phyloP scores from a whole-genome alignment of 2,888 invertebrate genomes.

The Danaus chrysippus region DNA sequence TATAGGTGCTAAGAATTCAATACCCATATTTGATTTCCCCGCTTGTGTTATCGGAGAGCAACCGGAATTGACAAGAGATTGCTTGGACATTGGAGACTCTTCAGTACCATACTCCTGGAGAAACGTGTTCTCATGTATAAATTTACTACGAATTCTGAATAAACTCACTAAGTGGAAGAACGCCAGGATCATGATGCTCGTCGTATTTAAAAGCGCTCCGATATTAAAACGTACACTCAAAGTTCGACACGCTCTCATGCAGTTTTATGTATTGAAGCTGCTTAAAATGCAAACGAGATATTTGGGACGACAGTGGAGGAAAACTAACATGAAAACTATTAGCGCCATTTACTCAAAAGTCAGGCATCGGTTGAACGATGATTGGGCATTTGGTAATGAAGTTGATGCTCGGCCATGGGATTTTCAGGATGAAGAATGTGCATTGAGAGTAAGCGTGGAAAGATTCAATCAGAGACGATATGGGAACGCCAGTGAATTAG shows the following conservation, averaged over 20 bases:
- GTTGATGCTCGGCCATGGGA: slow-evolving; percentile 99
- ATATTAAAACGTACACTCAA: slow-evolving; percentile 97
- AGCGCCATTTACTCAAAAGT: slow-evolving; percentile 99
- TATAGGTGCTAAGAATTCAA: slow-evolving; percentile 95
- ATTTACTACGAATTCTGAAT: slow-evolving; percentile 96
- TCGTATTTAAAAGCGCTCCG: slow-evolving; percentile 99
- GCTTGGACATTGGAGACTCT: slow-evolving; percentile 90
- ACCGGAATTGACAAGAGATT: slow-evolving; percentile 94
- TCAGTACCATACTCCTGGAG: slow-evolving; percentile 95
- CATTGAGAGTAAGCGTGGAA: slow-evolving; percentile 95
- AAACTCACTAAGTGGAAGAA: slow-evolving; percentile 99
- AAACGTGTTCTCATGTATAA: slow-evolving; percentile 98
- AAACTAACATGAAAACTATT: slow-evolving; percentile 99
- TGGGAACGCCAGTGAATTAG: slow-evolving; percentile 74
- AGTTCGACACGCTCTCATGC: slow-evolving; percentile 97
- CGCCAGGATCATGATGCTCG: slow-evolving; percentile 99
- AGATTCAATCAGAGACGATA: slow-evolving; percentile 97
- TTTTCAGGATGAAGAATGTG: slow-evolving; percentile 98
- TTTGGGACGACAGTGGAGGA: slow-evolving; percentile 98
- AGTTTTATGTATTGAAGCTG: slow-evolving; percentile 97
- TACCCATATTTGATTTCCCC: slow-evolving; percentile 96
- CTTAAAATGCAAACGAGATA: slow-evolving; percentile 99
- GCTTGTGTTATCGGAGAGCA: slow-evolving; percentile 97
- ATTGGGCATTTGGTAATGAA: slow-evolving; percentile 99
- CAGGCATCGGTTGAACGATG: slow-evolving; percentile 96